phyloP scores from a whole-genome alignment of 2,888 invertebrate genomes.

The Saturnia japonica region DNA sequence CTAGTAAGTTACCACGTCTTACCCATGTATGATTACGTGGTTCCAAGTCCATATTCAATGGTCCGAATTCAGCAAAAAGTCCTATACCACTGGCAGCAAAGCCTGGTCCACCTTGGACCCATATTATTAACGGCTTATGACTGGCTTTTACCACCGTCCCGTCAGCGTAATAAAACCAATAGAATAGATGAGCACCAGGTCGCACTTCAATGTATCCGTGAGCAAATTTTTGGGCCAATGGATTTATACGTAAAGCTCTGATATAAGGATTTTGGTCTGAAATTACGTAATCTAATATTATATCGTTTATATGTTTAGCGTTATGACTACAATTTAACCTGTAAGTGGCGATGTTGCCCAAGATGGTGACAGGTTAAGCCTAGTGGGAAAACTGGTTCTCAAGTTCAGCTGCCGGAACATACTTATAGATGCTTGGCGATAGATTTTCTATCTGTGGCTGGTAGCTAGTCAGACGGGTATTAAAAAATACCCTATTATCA shows the following conservation, averaged over 20 bases:
- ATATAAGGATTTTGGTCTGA: slow-evolving; percentile 52
- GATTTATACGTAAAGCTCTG: slow-evolving; percentile 44
- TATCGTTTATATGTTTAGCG: no score
- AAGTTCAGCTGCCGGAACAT: no score
- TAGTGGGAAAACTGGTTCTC: no score
- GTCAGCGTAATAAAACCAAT: slow-evolving; percentile 93
- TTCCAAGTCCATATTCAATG: slow-evolving; percentile 84
- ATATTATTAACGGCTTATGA: slow-evolving; percentile 88
- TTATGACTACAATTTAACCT: no score
- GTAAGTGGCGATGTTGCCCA: no score
- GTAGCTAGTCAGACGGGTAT: no score
- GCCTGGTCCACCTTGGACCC: slow-evolving; percentile 95
- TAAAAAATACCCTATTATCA: no score
- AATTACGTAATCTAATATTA: slow-evolving; percentile 3
- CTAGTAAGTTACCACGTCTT: slow-evolving; percentile 29
- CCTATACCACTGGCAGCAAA: slow-evolving; percentile 92
- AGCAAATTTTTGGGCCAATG: slow-evolving; percentile 45
- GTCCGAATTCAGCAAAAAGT: slow-evolving; percentile 93
- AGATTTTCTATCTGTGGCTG: no score
- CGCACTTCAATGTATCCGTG: slow-evolving; percentile 90
- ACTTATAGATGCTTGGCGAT: no score
- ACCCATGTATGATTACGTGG: slow-evolving; percentile 90
- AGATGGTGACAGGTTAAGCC: no score
- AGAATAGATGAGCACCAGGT: slow-evolving; percentile 89
- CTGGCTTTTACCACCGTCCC: slow-evolving; percentile 80